Conservation (phyloP, 2,888 invertebrate genomes). For the Torymus aiolomorphi region DNA sequence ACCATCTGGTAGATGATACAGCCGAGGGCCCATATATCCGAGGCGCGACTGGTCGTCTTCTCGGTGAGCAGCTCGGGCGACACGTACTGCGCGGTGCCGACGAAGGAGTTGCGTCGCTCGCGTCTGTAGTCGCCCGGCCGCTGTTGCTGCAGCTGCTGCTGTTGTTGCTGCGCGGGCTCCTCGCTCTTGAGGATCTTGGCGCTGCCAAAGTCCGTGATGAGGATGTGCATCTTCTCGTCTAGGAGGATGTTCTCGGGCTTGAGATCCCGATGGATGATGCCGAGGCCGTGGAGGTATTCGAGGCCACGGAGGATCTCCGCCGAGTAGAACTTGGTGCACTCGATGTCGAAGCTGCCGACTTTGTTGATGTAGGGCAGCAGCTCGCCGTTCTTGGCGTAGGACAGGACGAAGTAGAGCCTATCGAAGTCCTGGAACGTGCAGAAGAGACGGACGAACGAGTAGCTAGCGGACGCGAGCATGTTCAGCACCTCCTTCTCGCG, state of each 20-base stretch:
- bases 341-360: conserved; percentile 91
- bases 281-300: conserved; percentile 91
- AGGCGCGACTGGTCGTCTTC: conserved; percentile 84
- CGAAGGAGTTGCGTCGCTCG: conserved; percentile 88
- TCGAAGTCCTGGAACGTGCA: conserved; percentile 97
- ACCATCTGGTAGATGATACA: conserved; percentile 98
- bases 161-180: conserved; percentile 61
- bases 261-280: conserved; percentile 95
- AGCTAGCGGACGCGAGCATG: conserved; percentile 86
- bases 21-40: conserved; percentile 98
- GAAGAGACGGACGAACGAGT: conserved; percentile 94
- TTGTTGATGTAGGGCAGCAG: conserved; percentile 93
- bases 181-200: conserved; percentile 85
- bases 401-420: conserved; percentile 95
- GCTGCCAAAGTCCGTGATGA: conserved; percentile 98
- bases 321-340: conserved; percentile 94
- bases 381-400: conserved; percentile 96
- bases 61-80: conserved; percentile 96
- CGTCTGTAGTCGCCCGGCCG: conserved; percentile 15
- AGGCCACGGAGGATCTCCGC: conserved; percentile 95
- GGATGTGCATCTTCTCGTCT: conserved; percentile 96
- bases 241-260: conserved; percentile 99
- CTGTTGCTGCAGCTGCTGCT: conserved; percentile 16
- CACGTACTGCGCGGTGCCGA: conserved; percentile 99
- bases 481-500: conserved; percentile 96